Percentiles rank a stretch among this genome's conserved stretches.
Evolutionary conservation across 2,888 invertebrate genomes (phyloP).

Genomic region (Mactromeris polynyma): DNA sequence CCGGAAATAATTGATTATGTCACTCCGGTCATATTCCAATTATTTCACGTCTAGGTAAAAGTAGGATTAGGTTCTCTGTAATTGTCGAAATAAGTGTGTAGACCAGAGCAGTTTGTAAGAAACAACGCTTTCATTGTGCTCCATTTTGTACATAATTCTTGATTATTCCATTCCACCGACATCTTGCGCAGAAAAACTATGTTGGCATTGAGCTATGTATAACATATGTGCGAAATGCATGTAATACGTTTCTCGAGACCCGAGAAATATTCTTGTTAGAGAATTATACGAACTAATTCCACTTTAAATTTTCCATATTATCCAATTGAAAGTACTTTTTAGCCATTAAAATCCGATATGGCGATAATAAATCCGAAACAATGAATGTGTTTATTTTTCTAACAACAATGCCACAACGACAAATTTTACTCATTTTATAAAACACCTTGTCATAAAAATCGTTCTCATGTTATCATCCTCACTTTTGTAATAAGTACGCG

Average conservation of each 20-base stretch:
- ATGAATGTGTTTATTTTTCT: background rate
- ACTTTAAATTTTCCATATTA: no score
- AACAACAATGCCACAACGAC: background rate
- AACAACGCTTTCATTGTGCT: background rate
- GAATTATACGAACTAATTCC: no score
- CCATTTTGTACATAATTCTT: background rate
- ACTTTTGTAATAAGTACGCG: background rate
- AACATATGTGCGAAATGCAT: background rate
- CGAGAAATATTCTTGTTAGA: background rate
- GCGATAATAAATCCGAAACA: background rate
- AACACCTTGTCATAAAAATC: background rate
- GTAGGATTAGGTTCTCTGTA: background rate
- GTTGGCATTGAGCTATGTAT: background rate
- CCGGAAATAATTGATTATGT: slow-evolving; percentile 37
- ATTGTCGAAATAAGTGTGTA: background rate
- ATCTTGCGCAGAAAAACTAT: background rate
- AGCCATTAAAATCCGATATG: no score
- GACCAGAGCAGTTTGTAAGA: background rate
- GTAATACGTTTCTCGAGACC: background rate
- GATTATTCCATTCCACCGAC: background rate
- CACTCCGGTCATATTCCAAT: slow-evolving; percentile 48
- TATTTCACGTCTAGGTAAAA: background rate
- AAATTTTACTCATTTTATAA: background rate
- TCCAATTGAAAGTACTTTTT: no score
- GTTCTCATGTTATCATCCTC: no score